These are phyloP conservation scores for Halichoeres trimaculatus DNA, from an alignment of 2,113 vertebrate genomes.

Conservation along the genomic window DNA sequence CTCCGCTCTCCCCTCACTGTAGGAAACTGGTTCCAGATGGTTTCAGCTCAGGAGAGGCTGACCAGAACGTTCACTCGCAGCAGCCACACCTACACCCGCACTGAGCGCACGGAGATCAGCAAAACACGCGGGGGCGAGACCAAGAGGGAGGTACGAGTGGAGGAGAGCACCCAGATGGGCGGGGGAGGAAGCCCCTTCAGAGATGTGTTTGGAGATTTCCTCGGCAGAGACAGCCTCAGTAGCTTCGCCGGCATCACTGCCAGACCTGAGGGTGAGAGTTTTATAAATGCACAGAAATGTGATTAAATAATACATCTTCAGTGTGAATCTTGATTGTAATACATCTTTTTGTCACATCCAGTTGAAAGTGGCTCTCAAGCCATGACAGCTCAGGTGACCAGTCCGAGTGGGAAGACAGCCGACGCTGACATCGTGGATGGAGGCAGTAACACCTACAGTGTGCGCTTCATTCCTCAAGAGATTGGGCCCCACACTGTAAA, in stretches of 20 bases:
- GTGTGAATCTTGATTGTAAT: background rate
- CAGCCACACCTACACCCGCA: conserved; percentile 97
- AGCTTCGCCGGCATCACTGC: conserved; percentile 86
- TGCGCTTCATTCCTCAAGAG: conserved; percentile 93
- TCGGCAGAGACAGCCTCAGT: conserved; percentile 90
- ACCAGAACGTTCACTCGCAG: conserved; percentile 94
- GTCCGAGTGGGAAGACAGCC: conserved; percentile 89
- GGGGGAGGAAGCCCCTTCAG: conserved; percentile 93
- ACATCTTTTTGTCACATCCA: conserved; percentile 43
- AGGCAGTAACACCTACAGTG: conserved; percentile 92
- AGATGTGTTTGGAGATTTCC: conserved; percentile 92
- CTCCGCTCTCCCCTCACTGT: background rate
- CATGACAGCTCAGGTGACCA: conserved; percentile 95
- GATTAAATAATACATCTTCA: background rate
- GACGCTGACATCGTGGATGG: conserved; percentile 93
- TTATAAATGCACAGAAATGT: background rate
- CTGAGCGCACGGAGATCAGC: conserved; percentile 97
- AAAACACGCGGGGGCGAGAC: conserved; percentile 94
- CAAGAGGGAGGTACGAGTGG: conserved; percentile 94
- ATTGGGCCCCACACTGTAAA: conserved; percentile 92
- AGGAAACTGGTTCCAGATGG: conserved; percentile 99
- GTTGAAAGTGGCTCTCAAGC: conserved; percentile 87
- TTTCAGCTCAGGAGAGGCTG: conserved; percentile 95
- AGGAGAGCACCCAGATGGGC: conserved; percentile 94
- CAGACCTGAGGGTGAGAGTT: conserved; percentile 87